Percentiles rank a stretch among this genome's conserved stretches.
phyloP scores from a whole-genome alignment of 2,888 invertebrate species.

The Pterostichus niger region DNA sequence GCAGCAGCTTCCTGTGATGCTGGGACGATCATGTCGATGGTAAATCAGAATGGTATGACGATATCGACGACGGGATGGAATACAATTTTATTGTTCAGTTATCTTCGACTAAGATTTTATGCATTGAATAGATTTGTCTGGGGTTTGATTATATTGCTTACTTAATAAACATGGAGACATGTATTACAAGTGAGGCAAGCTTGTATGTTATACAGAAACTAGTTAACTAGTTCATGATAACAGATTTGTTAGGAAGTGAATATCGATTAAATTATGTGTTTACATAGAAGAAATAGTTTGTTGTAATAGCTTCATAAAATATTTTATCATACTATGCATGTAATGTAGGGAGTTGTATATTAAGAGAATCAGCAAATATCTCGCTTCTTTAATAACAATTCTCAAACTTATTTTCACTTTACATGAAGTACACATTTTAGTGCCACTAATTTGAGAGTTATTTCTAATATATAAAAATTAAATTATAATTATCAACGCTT shows the following conservation, averaged over 20 bases:
- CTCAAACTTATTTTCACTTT: no score
- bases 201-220: background rate
- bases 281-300: no score
- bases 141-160: conserved; percentile 30
- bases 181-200: background rate
- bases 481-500: no score
- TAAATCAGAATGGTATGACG: background rate
- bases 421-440: no score
- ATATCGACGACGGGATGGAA: conserved; percentile 18
- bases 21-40: background rate
- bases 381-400: no score
- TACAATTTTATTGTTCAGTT: conserved; percentile 34
- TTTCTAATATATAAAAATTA: no score
- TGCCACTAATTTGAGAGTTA: no score
- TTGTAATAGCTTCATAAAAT: no score
- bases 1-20: conserved; percentile 35
- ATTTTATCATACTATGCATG: no score
- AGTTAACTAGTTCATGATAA: conserved; percentile 33
- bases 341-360: no score
- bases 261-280: no score
- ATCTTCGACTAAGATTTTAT: conserved; percentile 24
- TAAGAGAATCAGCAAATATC: no score
- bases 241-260: background rate
- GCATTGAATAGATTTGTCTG: background rate
- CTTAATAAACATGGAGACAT: conserved; percentile 34